Conservation (phyloP, 2,888 invertebrate genomes). For the Lysandra bellargus region DNA sequence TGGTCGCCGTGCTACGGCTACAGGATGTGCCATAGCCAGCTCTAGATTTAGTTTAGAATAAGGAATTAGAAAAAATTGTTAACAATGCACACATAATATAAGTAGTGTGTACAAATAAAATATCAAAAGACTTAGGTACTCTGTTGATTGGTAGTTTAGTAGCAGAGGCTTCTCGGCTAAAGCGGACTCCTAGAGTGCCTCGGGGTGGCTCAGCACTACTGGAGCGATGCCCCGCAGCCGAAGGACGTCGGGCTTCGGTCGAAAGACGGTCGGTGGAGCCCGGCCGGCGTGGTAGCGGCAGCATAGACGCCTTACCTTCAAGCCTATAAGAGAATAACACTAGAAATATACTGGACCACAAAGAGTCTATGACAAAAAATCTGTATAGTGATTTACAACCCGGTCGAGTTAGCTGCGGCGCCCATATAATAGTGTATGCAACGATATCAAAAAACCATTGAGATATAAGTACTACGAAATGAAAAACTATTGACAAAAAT, state of each 20-base stretch:
- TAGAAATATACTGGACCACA: neutral
- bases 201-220: conserved; percentile 68
- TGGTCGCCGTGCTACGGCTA: no score
- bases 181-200: conserved; percentile 54
- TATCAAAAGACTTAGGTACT: conserved; percentile 45
- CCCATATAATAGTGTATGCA: no score
- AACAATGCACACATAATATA: no score
- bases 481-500: neutral
- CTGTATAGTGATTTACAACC: no score
- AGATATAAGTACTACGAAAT: neutral
- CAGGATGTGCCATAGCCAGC: no score
- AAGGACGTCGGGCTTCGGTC: conserved; percentile 59
- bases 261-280: conserved; percentile 67
- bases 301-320: conserved; percentile 63
- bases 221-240: conserved; percentile 57
- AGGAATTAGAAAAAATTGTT: no score
- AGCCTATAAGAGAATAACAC: conserved; percentile 45
- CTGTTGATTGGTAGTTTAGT: conserved; percentile 59
- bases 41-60: no score
- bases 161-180: conserved; percentile 66
- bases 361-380: neutral
- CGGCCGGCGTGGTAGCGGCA: conserved; percentile 63
- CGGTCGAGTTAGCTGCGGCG: no score
- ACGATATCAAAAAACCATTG: neutral
- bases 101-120: no score